Evolutionary conservation across 2,797 vertebrate genomes (phyloP).

Genomic region (Sebastes dallii): DNA sequence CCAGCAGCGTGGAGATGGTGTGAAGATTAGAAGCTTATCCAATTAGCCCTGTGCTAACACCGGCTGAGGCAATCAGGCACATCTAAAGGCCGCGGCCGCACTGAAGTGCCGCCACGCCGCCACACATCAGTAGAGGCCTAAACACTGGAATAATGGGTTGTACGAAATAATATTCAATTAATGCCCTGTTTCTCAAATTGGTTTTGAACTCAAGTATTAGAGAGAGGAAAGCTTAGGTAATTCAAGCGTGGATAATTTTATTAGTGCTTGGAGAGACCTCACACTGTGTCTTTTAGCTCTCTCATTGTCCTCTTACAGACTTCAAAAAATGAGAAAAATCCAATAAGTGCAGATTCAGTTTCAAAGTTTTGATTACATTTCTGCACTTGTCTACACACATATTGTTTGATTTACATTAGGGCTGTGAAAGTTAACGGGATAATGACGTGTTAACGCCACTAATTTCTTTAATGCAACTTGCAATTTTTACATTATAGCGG

Average conservation of each 20-base stretch:
- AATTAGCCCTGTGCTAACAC: slow-evolving; percentile 85
- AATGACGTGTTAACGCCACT: too few relatives aligned
- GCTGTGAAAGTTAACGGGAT: too few relatives aligned
- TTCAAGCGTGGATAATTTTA: slow-evolving; percentile 75
- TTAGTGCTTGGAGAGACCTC: slow-evolving; percentile 68
- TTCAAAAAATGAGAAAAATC: not conserved
- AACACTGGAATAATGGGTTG: slow-evolving; percentile 29
- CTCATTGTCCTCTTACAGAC: slow-evolving; percentile 1
- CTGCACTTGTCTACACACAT: not conserved
- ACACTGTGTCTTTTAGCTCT: slow-evolving; percentile 64
- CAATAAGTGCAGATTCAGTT: not conserved
- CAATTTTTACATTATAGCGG: too few relatives aligned
- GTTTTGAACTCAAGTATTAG: slow-evolving; percentile 25
- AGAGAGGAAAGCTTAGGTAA: slow-evolving; percentile 78
- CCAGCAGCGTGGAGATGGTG: slow-evolving; percentile 54
- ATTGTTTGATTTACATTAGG: not conserved
- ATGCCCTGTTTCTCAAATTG: slow-evolving; percentile 62
- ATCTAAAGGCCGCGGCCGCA: slow-evolving; percentile 71
- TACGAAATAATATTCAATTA: slow-evolving; percentile 71
- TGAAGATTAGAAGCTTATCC: slow-evolving; percentile 90
- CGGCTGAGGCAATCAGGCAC: slow-evolving; percentile 81
- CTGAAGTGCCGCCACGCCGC: slow-evolving; percentile 75
- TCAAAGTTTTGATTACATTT: not conserved
- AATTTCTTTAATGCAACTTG: too few relatives aligned
- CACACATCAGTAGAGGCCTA: slow-evolving; percentile 68